Percentiles rank a stretch among this genome's conserved stretches.
phyloP scores from a whole-genome alignment of 2,113 vertebrate genomes.

The Plectropomus leopardus region DNA sequence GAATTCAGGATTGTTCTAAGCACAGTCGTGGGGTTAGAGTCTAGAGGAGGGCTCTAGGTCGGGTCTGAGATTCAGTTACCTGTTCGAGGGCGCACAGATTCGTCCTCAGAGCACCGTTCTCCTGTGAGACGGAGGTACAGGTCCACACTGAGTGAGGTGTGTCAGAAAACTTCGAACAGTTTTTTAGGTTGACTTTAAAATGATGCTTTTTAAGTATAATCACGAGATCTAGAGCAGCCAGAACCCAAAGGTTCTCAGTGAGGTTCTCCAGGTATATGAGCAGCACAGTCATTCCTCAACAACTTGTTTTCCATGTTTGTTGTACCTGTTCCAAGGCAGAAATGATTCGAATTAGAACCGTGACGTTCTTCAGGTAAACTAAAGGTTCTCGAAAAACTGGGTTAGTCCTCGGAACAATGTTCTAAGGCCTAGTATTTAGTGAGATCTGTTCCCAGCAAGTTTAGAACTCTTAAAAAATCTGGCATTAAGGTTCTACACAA shows the following conservation, averaged over 20 bases:
- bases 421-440: too few species aligned
- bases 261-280: conserved; percentile 61
- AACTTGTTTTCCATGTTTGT: too few species aligned
- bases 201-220: not conserved
- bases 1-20: too few species aligned
- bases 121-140: conserved; percentile 45
- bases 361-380: too few species aligned
- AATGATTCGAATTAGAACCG: too few species aligned
- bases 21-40: not conserved
- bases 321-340: too few species aligned
- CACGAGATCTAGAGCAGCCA: too few species aligned
- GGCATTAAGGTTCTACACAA: too few species aligned
- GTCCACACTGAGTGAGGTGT: not conserved
- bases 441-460: too few species aligned
- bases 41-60: not conserved
- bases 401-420: not conserved
- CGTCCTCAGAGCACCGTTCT: conserved; percentile 40
- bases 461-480: too few species aligned
- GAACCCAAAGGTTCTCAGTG: not conserved
- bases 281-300: too few species aligned
- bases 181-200: not conserved
- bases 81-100: conserved; percentile 56
- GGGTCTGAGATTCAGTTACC: conserved; percentile 31
- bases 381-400: conserved; percentile 81
- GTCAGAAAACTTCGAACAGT: too few species aligned